These are phyloP conservation scores for Amblyopsis hoosieri DNA, from an alignment of 2,797 vertebrate genomes.

Conservation along the genomic window DNA sequence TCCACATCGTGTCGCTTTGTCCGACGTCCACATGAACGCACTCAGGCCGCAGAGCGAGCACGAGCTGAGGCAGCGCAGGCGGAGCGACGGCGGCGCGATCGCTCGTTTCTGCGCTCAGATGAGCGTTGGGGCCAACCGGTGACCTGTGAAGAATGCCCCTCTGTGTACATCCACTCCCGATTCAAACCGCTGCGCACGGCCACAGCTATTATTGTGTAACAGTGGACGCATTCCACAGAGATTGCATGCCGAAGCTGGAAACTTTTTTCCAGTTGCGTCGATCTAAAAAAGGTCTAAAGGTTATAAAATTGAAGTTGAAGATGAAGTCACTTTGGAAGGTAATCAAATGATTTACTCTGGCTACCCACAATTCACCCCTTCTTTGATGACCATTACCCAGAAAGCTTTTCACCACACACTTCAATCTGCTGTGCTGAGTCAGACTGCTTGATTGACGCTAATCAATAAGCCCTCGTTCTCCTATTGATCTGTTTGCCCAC, in stretches of 20 bases:
- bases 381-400: conserved; percentile 19
- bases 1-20: conserved; percentile 22
- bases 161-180: conserved; percentile 46
- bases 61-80: conserved; percentile 15
- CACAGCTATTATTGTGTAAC: conserved; percentile 46
- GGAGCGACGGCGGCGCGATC: conserved; percentile 46
- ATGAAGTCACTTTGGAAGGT: too few relatives aligned
- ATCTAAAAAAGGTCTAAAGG: conserved; percentile 1
- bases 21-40: conserved; percentile 28
- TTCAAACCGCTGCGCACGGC: conserved; percentile 45
- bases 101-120: conserved; percentile 26
- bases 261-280: too few relatives aligned
- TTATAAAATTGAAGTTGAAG: too few relatives aligned
- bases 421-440: conserved; percentile 22
- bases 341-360: too few relatives aligned
- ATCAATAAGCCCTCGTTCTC: conserved; percentile 33
- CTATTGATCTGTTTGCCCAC: conserved; percentile 35
- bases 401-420: conserved; percentile 17
- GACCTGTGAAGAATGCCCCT: conserved; percentile 52
- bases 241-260: too few relatives aligned
- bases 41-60: conserved; percentile 21
- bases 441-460: conserved; percentile 27
- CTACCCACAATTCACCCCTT: neutral
- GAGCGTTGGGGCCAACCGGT: conserved; percentile 36
- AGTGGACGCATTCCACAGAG: too few relatives aligned